These are phyloP conservation scores for Oryzias sinensis DNA, from an alignment of 2,797 vertebrate species.

Conservation along the genomic window DNA sequence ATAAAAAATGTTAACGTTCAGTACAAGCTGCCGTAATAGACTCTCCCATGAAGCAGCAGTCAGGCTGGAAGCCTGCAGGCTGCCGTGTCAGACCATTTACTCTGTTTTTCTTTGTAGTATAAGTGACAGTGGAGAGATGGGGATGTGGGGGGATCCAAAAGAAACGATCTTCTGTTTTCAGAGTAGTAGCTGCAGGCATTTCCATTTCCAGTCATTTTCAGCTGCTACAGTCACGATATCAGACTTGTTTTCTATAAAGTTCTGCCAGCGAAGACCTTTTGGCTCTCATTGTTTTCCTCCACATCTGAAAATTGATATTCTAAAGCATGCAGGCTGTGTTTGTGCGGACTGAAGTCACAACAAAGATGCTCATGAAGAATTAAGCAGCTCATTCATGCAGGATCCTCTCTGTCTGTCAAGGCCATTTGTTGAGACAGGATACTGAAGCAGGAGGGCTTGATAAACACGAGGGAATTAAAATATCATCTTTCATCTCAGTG, in stretches of 20 bases:
- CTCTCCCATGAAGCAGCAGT: slow-evolving; percentile 26
- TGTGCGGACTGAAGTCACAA: slow-evolving; percentile 41
- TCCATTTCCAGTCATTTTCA: slow-evolving; percentile 12
- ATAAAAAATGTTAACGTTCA: too few species aligned
- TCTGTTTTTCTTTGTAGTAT: slow-evolving; percentile 4
- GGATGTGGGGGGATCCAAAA: too few species aligned
- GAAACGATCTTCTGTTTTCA: too few species aligned
- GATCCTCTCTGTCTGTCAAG: slow-evolving; percentile 51
- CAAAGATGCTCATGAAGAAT: slow-evolving; percentile 62
- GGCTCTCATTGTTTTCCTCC: not conserved
- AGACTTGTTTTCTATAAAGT: slow-evolving; percentile 25
- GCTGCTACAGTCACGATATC: slow-evolving; percentile 20
- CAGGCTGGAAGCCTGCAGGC: slow-evolving; percentile 36
- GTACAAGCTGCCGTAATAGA: too few species aligned
- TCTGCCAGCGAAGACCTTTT: slow-evolving; percentile 17
- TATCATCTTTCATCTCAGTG: slow-evolving; percentile 52
- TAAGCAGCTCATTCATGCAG: slow-evolving; percentile 50
- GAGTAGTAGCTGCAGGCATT: too few species aligned
- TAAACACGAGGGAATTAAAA: slow-evolving; percentile 52
- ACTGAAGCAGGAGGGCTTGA: slow-evolving; percentile 17
- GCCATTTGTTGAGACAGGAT: slow-evolving; percentile 33
- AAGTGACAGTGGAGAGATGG: slow-evolving; percentile 21
- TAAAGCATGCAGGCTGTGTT: not conserved
- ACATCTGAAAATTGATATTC: not conserved
- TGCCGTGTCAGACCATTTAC: slow-evolving; percentile 7